Base-by-base conservation (phyloP, 92 coral and sea anemone species). In the Heliopora coerulea region DNA sequence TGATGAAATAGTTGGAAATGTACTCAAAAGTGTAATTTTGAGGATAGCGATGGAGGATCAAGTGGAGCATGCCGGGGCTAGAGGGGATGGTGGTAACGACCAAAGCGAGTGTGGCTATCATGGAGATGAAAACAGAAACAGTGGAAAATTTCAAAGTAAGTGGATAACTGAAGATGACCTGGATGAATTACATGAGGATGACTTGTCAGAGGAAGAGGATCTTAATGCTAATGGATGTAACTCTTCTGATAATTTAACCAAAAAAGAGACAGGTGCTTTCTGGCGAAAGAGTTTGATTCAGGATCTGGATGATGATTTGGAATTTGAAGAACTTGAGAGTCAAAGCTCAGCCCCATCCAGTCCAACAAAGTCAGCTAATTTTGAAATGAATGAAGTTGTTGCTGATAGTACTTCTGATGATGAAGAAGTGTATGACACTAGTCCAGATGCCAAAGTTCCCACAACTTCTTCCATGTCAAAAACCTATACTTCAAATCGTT, bases 281-380 rank as follows among this genome's bases (percentile, higher is more conserved):
- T 93, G 98, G 98, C 81, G 98, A 21, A 72, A 81, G 14, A 90
- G 95, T 60, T 77, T 93, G 76, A 85, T 93, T 28, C 67, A 87
- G 59, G 98, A 93, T 78, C 68, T 93, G 68, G 91, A 93, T 35
- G 85, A 89, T 63, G 87, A 86, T 8, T 79, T 78, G 39, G 91
- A 87, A 29, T 78, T 83, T 61, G 97, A 92, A 21, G 92, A 89
- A 39, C 78, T 73, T 26, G 87, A 82, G n/a, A 82, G 87, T 79
- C 77, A 78, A 21, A 90, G 82, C 49, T 68, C 66, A 37, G 56
- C 87, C 1, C 72, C 41, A 8, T 58, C 78, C 59, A 79, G 74
- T 26, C 63, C 77, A 21, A 72, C 69, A 25, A 79, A 79, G 33
- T 67, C 78, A 28, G 78, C 81, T 21, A 78, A 65, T 15, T 62